These are phyloP conservation scores for Pseudochirops cupreus DNA, from an alignment of 2,797 vertebrate genomes.

Conservation along the genomic window DNA sequence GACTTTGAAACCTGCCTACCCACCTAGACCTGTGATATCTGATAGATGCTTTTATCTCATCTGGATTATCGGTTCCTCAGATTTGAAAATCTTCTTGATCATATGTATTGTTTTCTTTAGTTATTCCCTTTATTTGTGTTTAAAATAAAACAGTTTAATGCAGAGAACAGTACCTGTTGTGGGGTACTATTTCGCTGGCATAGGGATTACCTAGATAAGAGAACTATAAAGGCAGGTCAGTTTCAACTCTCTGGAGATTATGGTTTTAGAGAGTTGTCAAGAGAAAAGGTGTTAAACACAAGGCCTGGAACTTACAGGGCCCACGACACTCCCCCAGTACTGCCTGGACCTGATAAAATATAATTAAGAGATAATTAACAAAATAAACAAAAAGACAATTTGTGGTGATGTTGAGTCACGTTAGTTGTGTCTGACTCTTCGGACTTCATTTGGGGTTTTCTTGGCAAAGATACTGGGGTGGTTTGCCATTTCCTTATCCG, in stretches of 20 bases:
- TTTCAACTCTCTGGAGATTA: not conserved
- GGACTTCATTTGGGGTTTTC: not conserved
- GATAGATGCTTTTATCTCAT: not conserved
- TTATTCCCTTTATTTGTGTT: not conserved
- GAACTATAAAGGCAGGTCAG: not conserved
- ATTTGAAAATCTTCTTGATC: not conserved
- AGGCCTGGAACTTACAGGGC: not conserved
- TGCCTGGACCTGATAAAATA: not conserved
- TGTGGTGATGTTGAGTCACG: not conserved
- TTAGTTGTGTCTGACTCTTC: not conserved
- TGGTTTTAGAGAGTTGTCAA: not conserved
- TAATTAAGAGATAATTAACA: not conserved
- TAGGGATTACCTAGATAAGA: not conserved
- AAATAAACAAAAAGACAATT: not conserved
- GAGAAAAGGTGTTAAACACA: not conserved
- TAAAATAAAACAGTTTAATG: not conserved
- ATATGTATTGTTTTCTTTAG: not conserved
- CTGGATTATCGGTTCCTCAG: not conserved
- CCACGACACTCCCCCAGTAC: not conserved
- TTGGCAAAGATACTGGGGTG: not conserved
- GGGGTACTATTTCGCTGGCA: not conserved
- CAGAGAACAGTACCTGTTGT: not conserved
- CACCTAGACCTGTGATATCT: conserved; percentile 31
- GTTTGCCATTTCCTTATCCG: not conserved
- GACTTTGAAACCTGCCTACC: not conserved